Evolutionary conservation across 37 sponge, comb jelly and placozoan genomes (phyloP).

Genomic region (Corticium candelabrum): DNA sequence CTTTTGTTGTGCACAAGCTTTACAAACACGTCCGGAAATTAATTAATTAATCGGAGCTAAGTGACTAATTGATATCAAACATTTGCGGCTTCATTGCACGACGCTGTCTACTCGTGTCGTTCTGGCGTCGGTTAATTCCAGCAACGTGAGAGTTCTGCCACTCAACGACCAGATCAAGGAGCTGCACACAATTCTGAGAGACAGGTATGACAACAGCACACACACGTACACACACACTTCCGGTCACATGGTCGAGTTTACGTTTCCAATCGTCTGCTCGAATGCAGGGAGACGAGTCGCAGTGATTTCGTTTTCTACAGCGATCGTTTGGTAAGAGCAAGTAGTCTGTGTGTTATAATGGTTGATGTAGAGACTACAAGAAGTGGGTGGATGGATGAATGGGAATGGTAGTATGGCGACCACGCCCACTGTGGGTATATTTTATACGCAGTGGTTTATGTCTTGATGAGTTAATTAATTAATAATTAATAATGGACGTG

Average conservation of each 20-base stretch:
- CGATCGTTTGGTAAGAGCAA: slow-evolving; percentile 54
- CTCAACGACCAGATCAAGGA: slow-evolving; percentile 54
- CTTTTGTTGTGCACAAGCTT: no score
- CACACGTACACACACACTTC: not conserved
- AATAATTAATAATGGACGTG: no score
- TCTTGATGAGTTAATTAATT: no score
- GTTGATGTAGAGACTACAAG: no score
- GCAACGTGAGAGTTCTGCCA: slow-evolving; percentile 37
- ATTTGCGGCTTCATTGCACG: no score
- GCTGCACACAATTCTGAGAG: slow-evolving; percentile 63
- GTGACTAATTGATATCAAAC: no score
- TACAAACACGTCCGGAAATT: no score
- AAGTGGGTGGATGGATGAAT: no score
- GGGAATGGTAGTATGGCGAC: not conserved
- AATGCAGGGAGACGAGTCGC: slow-evolving; percentile 47
- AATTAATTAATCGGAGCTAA: no score
- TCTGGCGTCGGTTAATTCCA: no score
- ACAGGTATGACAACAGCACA: slow-evolving; percentile 50
- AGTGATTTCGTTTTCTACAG: slow-evolving; percentile 76
- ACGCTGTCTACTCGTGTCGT: no score
- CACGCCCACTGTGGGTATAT: not conserved
- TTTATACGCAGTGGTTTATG: not conserved
- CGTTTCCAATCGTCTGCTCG: not conserved
- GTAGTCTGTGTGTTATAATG: not conserved
- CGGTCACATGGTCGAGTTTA: no score